Conservation (phyloP, 2,113 vertebrate genomes). For the Anhinga rufa region DNA sequence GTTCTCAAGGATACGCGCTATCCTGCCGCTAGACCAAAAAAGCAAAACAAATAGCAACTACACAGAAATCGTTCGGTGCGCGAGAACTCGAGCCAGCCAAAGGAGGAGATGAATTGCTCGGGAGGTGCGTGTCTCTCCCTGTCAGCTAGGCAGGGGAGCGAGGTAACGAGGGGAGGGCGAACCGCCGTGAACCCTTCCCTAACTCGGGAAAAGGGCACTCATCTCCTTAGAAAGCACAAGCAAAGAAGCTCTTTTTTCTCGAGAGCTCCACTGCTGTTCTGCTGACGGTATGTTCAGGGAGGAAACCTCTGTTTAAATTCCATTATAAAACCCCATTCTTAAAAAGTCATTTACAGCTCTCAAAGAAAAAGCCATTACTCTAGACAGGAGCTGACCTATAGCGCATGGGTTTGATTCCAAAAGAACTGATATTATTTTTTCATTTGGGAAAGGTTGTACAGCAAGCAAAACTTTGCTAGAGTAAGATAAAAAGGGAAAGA, state of each 20-base stretch:
- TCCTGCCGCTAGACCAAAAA: not conserved
- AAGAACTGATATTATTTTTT: not conserved
- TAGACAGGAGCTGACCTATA: not conserved
- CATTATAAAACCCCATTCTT: not conserved
- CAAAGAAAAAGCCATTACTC: not conserved
- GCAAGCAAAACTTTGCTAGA: not conserved
- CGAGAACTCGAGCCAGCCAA: not conserved
- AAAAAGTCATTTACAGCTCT: not conserved
- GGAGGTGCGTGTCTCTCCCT: not conserved
- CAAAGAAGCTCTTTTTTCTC: not conserved
- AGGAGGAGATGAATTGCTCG: not conserved
- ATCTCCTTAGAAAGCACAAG: not conserved
- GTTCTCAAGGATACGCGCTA: not conserved
- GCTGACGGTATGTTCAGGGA: not conserved
- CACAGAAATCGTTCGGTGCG: not conserved
- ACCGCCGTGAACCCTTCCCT: not conserved
- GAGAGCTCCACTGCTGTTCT: not conserved
- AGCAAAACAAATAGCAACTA: not conserved
- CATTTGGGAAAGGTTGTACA: not conserved
- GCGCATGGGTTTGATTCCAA: not conserved
- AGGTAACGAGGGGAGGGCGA: not conserved
- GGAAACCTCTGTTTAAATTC: not conserved
- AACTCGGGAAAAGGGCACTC: not conserved
- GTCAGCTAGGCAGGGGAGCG: not conserved
- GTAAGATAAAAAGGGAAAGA: not conserved